phyloP scores from a whole-genome alignment of 2,113 vertebrate genomes.

The Andinoacara biseriatus region DNA sequence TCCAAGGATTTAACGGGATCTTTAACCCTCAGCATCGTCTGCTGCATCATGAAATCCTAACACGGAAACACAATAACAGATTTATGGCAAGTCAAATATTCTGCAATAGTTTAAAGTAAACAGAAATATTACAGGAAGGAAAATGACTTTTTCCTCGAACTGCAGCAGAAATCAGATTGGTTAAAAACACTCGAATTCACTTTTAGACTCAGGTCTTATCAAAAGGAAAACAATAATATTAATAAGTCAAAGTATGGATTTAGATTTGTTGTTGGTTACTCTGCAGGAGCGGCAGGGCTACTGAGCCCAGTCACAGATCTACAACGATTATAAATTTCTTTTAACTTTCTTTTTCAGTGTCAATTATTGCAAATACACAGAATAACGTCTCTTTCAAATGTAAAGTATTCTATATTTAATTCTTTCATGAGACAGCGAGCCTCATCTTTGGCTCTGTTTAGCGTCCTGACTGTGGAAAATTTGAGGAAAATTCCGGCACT shows the following conservation, averaged over 20 bases:
- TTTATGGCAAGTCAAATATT: background rate
- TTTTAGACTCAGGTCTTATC: too few relatives aligned
- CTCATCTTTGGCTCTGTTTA: background rate
- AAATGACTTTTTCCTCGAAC: background rate
- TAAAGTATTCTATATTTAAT: background rate
- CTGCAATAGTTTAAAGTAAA: background rate
- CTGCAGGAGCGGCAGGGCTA: fast-evolving
- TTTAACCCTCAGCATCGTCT: conserved; percentile 97
- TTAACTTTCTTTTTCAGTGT: background rate
- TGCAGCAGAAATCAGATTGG: background rate
- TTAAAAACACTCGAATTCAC: background rate
- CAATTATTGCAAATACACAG: background rate
- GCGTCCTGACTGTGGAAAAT: background rate
- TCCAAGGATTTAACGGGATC: conserved; percentile 95
- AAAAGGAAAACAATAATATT: too few relatives aligned
- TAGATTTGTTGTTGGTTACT: background rate
- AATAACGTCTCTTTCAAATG: background rate
- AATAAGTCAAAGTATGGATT: too few relatives aligned
- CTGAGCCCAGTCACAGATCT: background rate
- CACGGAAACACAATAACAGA: background rate
- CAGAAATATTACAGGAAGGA: background rate
- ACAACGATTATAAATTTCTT: background rate
- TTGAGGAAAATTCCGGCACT: background rate
- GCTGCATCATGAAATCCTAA: conserved; percentile 96
- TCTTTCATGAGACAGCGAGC: background rate